A percentile compares a stretch with the other conserved stretches of the same genome.
Evolutionary conservation across 2,888 invertebrate genomes (phyloP).

Genomic region (Onthophagus sagittarius): DNA sequence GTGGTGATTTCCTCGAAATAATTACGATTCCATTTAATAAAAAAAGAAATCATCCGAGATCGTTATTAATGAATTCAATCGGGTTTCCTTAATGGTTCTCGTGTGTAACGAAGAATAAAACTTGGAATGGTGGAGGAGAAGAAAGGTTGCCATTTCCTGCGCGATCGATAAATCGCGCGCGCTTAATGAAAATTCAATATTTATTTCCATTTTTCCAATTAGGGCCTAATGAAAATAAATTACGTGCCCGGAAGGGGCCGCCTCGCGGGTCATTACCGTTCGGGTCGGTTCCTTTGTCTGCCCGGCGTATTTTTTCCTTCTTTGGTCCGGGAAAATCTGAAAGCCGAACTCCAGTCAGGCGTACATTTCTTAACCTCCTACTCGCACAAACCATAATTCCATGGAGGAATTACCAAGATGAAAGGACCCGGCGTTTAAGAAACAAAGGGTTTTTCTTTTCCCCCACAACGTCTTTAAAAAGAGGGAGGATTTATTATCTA

Average conservation of each 20-base stretch:
- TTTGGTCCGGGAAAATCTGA: background rate
- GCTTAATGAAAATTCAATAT: slow-evolving; percentile 36
- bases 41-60: background rate
- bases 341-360: background rate
- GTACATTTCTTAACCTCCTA: background rate
- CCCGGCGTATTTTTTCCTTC: background rate
- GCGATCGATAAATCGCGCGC: slow-evolving; percentile 19
- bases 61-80: background rate
- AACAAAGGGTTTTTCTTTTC: background rate
- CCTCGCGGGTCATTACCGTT: slow-evolving; percentile 22
- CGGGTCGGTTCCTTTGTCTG: background rate
- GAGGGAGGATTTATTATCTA: background rate
- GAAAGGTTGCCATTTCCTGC: slow-evolving; percentile 29
- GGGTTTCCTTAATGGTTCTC: background rate
- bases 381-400: background rate
- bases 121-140: slow-evolving; percentile 14
- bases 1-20: background rate
- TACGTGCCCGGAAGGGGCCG: slow-evolving; percentile 28
- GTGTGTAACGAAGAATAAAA: slow-evolving; percentile 21
- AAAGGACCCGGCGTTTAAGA: background rate
- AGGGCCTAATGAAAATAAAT: slow-evolving; percentile 44
- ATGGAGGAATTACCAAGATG: background rate
- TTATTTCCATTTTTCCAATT: slow-evolving; percentile 39
- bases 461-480: background rate
- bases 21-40: background rate